Base-by-base conservation (phyloP, 2,113 vertebrate species). In the Platysteira castanea region DNA sequence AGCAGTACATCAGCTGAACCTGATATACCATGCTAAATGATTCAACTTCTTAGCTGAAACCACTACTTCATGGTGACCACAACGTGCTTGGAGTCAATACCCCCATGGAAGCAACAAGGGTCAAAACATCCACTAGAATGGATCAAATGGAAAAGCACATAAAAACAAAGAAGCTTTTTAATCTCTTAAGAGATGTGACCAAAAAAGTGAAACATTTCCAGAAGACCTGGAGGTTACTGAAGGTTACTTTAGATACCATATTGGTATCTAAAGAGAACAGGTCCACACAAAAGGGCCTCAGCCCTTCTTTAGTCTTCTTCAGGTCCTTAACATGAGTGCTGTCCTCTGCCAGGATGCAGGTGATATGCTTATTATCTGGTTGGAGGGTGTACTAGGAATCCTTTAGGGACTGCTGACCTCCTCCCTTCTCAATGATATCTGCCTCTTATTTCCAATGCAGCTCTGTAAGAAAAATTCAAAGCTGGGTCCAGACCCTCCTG, bases 1-100 rank as follows among this genome's bases (percentile, higher is more conserved):
- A 30, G 20, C 35, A 49, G 20, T n/a, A 24, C 15, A 57, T 49
- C 42, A 49, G 8, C 60, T 57, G 52, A 67, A 20, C 42, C 16
- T 49, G 30, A 16, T 56, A 27, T 18, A 24, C 20, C 15, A 17
- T 0, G 0, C 26, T 57, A 56, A 73, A 78, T 1, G 7, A 28
- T 64, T 71, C 13, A 63, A 9, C 15, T 27, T 82, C 46, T 39
- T 50, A 44, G 53, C 30, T 73, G 59, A 90, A 90, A 63, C 21
- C 9, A 39, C 19, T 13, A 1, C 20, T 76, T 60, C 35, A 41
- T 13, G 44, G 57, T 81, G 47, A 68, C 12, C 15, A 49, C 47
- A 17, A 15, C 18, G n/a, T 17, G 3, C 56, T 44, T 30, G 5
- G 15, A 47, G 23, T 35, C 42, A 70, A 23, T 68, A 35, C 1